Evolutionary conservation across 2,113 vertebrate genomes (phyloP).

Genomic region (Mustelus asterias): DNA sequence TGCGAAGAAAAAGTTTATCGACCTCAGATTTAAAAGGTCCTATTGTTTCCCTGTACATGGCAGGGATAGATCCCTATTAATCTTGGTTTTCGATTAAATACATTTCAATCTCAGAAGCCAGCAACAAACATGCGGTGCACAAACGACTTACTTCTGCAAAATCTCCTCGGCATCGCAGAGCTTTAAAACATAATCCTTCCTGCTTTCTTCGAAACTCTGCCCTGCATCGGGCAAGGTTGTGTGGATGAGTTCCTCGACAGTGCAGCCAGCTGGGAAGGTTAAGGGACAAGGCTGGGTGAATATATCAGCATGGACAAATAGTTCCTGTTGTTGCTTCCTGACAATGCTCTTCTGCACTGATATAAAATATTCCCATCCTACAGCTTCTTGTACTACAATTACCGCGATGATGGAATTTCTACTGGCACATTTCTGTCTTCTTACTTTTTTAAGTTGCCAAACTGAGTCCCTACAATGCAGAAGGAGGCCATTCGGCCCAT

Average conservation of each 20-base stretch:
- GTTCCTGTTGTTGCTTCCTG: neutral
- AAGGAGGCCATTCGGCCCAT: too few species aligned
- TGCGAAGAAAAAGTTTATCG: neutral
- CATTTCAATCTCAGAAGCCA: neutral
- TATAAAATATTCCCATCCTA: neutral
- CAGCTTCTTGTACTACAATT: neutral
- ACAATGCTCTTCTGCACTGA: neutral
- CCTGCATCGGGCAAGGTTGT: constrained; percentile 47
- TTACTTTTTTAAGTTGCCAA: neutral
- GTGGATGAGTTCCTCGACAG: constrained; percentile 53
- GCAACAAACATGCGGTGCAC: neutral
- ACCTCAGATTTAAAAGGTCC: neutral
- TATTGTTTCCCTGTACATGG: neutral
- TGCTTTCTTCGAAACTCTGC: constrained; percentile 40
- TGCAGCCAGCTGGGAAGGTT: constrained; percentile 54
- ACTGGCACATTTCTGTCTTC: neutral
- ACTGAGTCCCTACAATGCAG: neutral
- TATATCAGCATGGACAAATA: neutral
- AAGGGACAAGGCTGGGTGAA: neutral
- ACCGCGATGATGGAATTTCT: neutral
- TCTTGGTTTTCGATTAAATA: neutral
- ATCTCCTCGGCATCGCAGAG: constrained; percentile 55
- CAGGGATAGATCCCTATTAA: neutral
- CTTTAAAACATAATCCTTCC: constrained; percentile 47
- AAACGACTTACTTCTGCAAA: constrained; percentile 52